These are phyloP conservation scores for Noctilio leporinus DNA, from an alignment of 2,113 vertebrate genomes.

Conservation along the genomic window DNA sequence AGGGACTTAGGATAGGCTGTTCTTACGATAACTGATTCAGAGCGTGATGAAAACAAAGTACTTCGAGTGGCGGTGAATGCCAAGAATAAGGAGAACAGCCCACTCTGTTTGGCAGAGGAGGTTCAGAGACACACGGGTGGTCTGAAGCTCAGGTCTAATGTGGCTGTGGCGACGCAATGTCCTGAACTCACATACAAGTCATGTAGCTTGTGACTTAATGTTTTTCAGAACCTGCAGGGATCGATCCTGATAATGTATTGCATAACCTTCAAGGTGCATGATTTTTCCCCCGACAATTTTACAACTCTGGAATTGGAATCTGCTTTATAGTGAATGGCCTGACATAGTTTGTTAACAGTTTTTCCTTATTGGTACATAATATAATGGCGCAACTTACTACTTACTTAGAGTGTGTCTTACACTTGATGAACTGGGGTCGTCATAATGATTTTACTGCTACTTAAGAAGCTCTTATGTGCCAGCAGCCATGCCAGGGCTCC, in stretches of 20 bases:
- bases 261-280: neutral
- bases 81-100: neutral
- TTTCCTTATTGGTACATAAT: neutral
- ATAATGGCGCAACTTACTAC: neutral
- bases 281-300: neutral
- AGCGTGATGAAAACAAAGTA: neutral
- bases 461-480: neutral
- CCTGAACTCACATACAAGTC: neutral
- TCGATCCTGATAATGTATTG: neutral
- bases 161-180: neutral
- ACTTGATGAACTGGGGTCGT: neutral
- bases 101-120: neutral
- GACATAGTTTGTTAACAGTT: neutral
- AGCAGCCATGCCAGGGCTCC: neutral
- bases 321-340: neutral
- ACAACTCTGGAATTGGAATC: neutral
- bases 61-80: neutral
- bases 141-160: neutral
- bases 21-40: neutral
- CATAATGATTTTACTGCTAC: neutral
- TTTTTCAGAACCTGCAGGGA: neutral
- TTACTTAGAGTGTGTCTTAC: neutral
- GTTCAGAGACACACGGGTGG: neutral
- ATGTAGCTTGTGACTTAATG: rapidly evolving
- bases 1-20: neutral